Percentiles rank a stretch among this genome's conserved stretches.
Evolutionary conservation across 2,888 invertebrate genomes (phyloP).

Genomic region (Trisateles emortualis): DNA sequence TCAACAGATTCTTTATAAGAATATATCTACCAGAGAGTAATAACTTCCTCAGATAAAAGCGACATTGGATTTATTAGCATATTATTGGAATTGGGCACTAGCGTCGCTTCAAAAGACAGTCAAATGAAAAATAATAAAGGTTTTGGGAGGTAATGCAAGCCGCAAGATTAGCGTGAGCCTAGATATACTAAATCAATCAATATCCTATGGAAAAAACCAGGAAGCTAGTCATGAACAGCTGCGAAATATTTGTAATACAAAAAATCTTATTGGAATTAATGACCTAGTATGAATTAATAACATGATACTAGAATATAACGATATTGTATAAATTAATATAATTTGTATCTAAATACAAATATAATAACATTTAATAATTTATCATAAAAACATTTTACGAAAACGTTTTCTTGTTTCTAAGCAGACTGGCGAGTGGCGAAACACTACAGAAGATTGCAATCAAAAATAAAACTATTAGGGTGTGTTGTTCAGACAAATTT

Average conservation of each 20-base stretch:
- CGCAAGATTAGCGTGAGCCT: background rate
- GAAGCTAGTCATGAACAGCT: constrained; percentile 26
- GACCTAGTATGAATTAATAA: constrained; percentile 27
- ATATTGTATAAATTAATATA: constrained; percentile 1
- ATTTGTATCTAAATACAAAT: background rate
- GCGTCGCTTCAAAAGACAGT: constrained; percentile 19
- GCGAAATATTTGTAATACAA: constrained; percentile 25
- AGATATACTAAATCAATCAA: constrained; percentile 3
- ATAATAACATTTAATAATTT: background rate
- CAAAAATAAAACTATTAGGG: no score
- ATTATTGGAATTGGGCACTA: constrained; percentile 48
- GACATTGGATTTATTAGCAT: constrained; percentile 44
- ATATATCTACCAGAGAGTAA: constrained; percentile 28
- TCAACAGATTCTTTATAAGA: background rate
- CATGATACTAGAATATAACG: constrained; percentile 9
- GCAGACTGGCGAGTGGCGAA: no score
- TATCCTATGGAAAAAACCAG: constrained; percentile 33
- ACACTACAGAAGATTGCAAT: no score
- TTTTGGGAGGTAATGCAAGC: background rate
- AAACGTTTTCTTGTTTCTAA: no score
- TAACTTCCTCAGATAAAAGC: constrained; percentile 32
- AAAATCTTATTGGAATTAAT: constrained; percentile 37
- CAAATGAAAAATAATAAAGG: constrained; percentile 23
- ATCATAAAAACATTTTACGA: no score
- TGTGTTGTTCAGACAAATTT: no score